Evolutionary conservation across 2,888 invertebrate species (phyloP), one percentile per base, ranked within the genome.

Genomic region (Scaptomyza tumidula): DNA sequence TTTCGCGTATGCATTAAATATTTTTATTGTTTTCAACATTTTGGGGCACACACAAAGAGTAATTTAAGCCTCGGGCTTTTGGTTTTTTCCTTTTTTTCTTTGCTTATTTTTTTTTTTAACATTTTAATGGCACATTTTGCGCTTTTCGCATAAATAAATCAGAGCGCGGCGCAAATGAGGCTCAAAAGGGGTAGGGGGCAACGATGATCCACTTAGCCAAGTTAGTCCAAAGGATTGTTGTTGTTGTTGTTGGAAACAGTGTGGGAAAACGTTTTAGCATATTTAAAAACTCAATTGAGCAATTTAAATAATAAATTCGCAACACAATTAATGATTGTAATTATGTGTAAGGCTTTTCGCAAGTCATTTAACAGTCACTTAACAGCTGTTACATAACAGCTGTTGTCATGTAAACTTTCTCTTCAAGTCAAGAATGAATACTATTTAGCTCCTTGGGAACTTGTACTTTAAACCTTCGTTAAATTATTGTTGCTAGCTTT

Each of bases 1-100:
- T 45, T 57, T 70, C 64, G 49, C 70, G 71, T 65, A 73, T 88
- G 80, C 86, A 83, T 88, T 88, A 86, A 88, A 88, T 60, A 76
- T 86, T 88, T 86, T 88, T 88, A 83, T 88, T 88, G 84, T 83
- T 86, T 37, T 64, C 39, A 39, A 67, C 74, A 71, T 59, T 53
- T 39, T 33, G 2, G 48, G 53, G 49, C 46, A 57, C 24, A 49
- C 29, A 29, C 14, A 39, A 60, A 66, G 58, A 61, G 55, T 48
- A 69, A 56, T 59, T 72, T 53, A 33, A 43, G 63, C 41, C 31
- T 55, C 31, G 14, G 31, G 24, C 24, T 59, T 53, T 39, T 33
- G 10, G 50, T 16, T 29, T 44, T 16, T 1, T 43, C 1, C 3
- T 19, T 16, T 19, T 19, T 14, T 16, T 72, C 60, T 52, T 64